Evolutionary conservation across 2,888 invertebrate species (phyloP).

Genomic region (Andrena minutula): DNA sequence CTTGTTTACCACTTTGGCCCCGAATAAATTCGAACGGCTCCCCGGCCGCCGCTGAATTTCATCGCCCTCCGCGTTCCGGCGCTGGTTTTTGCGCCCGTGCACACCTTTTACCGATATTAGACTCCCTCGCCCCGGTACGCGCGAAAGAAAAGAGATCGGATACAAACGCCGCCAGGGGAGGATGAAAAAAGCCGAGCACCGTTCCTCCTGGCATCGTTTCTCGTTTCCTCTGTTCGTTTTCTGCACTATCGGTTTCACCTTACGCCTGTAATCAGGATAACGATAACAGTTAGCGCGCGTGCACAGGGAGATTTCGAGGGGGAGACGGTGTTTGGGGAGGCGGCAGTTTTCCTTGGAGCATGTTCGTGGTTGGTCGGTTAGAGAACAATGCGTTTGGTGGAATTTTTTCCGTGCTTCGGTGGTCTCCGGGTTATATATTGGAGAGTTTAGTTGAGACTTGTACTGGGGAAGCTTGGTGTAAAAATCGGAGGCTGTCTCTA

Average conservation of each 20-base stretch:
- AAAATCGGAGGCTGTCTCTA: not conserved
- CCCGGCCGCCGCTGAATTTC: not conserved
- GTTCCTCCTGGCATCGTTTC: not conserved
- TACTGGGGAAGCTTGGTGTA: no score
- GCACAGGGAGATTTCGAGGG: conserved; percentile 22
- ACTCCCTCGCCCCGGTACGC: not conserved
- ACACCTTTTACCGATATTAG: conserved; percentile 1
- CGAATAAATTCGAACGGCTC: not conserved
- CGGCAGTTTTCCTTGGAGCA: conserved; percentile 26
- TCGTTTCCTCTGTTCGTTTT: not conserved
- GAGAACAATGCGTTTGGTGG: not conserved
- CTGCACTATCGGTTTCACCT: conserved; percentile 25
- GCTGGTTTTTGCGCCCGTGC: not conserved
- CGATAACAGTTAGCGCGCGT: conserved; percentile 41
- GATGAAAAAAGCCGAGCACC: not conserved
- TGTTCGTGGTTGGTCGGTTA: conserved; percentile 15
- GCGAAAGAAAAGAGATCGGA: not conserved
- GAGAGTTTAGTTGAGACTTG: no score
- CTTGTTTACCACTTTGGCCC: conserved; percentile 26
- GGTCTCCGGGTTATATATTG: not conserved
- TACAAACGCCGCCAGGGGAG: not conserved
- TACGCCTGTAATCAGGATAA: conserved; percentile 37
- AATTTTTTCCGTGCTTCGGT: not conserved
- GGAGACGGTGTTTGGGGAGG: conserved; percentile 1
- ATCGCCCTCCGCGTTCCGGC: not conserved